These are phyloP conservation scores for Acipenser ruthenus DNA, from an alignment of 2,797 vertebrate genomes.

Conservation along the genomic window DNA sequence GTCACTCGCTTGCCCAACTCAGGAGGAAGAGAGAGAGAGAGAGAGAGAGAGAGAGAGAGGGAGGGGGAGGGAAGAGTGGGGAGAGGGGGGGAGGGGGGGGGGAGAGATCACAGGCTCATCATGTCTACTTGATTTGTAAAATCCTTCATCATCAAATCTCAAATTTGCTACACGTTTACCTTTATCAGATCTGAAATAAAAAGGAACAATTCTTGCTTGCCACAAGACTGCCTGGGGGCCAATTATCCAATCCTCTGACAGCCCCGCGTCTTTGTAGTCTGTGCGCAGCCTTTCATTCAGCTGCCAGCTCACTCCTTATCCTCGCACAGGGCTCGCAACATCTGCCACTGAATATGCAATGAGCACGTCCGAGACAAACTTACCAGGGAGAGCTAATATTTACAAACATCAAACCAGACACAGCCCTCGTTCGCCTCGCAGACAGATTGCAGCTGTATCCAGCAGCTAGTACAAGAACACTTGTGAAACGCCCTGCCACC, in stretches of 20 bases:
- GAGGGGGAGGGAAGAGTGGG: too few species aligned
- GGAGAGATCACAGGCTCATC: conserved; percentile 72
- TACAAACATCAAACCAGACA: conserved; percentile 60
- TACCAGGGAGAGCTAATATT: conserved; percentile 62
- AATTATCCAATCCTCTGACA: conserved; percentile 73
- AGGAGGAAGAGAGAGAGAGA: too few species aligned
- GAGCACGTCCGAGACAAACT: conserved; percentile 46
- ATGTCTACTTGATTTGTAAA: conserved; percentile 71
- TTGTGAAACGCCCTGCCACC: too few species aligned
- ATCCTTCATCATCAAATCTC: conserved; percentile 71
- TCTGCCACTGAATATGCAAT: conserved; percentile 73
- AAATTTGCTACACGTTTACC: conserved; percentile 75
- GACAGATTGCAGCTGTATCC: conserved; percentile 27
- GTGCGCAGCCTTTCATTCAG: conserved; percentile 52
- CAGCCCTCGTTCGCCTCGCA: conserved; percentile 36
- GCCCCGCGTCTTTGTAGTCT: conserved; percentile 37
- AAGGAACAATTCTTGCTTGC: conserved; percentile 45
- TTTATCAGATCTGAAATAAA: conserved; percentile 69
- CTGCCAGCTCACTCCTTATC: conserved; percentile 33
- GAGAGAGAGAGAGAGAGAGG: too few species aligned
- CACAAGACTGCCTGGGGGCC: conserved; percentile 63
- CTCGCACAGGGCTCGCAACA: conserved; percentile 46
- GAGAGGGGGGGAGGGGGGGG: conserved; percentile 5
- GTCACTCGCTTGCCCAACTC: too few species aligned
- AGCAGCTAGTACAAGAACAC: too few species aligned